Evolutionary conservation across 2,797 vertebrate genomes (phyloP), one percentile per base, ranked within the genome.

Genomic region (Eulemur rubriventer): DNA sequence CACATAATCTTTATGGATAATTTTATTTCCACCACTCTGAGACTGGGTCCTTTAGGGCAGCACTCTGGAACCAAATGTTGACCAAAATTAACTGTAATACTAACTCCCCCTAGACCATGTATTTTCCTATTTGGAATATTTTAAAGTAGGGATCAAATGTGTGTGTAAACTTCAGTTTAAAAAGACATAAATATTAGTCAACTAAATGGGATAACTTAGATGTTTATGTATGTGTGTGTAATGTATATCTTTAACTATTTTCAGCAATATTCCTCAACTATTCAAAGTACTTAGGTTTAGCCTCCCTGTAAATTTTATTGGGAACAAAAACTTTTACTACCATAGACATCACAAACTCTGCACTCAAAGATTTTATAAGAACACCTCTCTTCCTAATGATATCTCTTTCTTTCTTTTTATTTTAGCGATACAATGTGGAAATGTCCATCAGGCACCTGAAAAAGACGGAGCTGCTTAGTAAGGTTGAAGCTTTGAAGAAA

Each of bases 361-460:
- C 65, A 33, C 70, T 94, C 50, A 84, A 61, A 78, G n/a, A 50
- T 94, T 97, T 91, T 95, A 80, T 87, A 76, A 93, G 63, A 90
- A 94, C 48, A 72, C 2, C 67, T 89, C 95, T 81, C 93, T 86
- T 43, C 33, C 94, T 98, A 97, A 98, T 91, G 50, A 52, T 91
- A 41, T 63, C 33, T 73, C 63, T 95, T 82, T 83, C 46, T 86
- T 95, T 97, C 67, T 98, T 98, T 97, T 96, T 33, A 5, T 98
- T 98, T 95, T 98, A 99, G 99, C 99, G 99, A 93, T 99, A 99
- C 98, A 99, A 98, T 91, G 98, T 99, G 69, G 99, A 99, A 99
- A 99, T 99, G 99, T 98, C 98, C 98, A 99, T 99, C 98, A 99
- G 99, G 98, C 98, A 99, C 76, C 98, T 98, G 33, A 99, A 99